phyloP scores from a whole-genome alignment of 2,797 vertebrate species.

The Poeciliopsis presidionis region DNA sequence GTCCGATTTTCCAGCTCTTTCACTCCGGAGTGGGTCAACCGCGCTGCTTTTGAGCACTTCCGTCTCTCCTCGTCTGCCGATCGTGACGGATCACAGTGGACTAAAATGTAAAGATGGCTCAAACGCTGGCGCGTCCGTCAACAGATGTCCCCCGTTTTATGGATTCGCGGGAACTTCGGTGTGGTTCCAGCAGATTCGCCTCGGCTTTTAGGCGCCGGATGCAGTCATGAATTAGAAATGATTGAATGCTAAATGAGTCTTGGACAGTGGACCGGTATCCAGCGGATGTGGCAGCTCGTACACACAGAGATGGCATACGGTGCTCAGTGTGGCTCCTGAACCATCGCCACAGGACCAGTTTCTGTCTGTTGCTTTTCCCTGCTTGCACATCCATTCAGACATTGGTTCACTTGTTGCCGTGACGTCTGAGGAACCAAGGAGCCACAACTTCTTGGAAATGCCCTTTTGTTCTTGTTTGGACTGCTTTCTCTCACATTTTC shows the following conservation, averaged over 20 bases:
- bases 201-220: constrained; percentile 38
- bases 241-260: constrained; percentile 62
- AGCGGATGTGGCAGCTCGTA: constrained; percentile 62
- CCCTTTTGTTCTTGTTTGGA: not conserved
- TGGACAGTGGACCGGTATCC: constrained; percentile 64
- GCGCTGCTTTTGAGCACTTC: not conserved
- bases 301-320: constrained; percentile 68
- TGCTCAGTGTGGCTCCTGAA: constrained; percentile 59
- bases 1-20: not conserved
- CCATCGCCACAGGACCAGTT: constrained; percentile 43
- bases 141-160: constrained; percentile 34
- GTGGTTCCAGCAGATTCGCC: constrained; percentile 56
- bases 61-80: not conserved
- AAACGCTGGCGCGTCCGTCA: constrained; percentile 40
- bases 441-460: not conserved
- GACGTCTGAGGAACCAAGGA: not conserved
- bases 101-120: constrained; percentile 8
- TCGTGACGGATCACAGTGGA: not conserved
- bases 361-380: constrained; percentile 23
- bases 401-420: constrained; percentile 12
- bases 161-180: constrained; percentile 36
- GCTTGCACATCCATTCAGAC: constrained; percentile 21
- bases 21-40: not conserved
- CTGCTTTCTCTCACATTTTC: not conserved
- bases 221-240: constrained; percentile 65